Percentiles rank a stretch among this genome's conserved stretches.
phyloP scores from a whole-genome alignment of 2,113 vertebrate genomes.

The Rhagologus leucostigma region DNA sequence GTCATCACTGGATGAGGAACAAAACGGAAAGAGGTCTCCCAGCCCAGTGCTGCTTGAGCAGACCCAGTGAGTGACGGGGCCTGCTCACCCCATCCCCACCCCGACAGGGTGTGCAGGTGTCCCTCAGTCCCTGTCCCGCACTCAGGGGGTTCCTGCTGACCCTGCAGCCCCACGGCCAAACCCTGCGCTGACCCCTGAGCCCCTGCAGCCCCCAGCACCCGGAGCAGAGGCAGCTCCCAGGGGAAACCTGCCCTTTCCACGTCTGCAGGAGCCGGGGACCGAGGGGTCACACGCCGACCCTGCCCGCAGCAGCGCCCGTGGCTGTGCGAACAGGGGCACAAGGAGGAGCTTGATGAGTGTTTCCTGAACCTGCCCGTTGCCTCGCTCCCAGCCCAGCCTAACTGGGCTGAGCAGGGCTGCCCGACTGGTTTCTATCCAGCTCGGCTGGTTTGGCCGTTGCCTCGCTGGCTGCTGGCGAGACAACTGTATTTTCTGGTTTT shows the following conservation, averaged over 20 bases:
- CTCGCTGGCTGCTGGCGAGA: neutral
- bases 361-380: neutral
- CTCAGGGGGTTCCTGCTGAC: neutral
- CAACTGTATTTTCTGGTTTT: constrained; percentile 38
- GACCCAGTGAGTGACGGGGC: too few species aligned
- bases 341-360: neutral
- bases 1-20: neutral
- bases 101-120: neutral
- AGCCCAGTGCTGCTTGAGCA: neutral
- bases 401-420: neutral
- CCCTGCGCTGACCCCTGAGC: neutral
- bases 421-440: constrained; percentile 36
- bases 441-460: neutral
- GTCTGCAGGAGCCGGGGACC: neutral
- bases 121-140: neutral
- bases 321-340: neutral
- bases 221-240: neutral
- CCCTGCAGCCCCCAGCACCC: neutral
- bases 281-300: neutral
- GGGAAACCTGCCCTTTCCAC: fast-evolving
- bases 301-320: neutral
- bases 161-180: neutral
- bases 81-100: neutral
- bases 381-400: neutral
- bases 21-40: neutral